Base-by-base conservation (phyloP, 2,888 invertebrate genomes). In the Apamea monoglypha region DNA sequence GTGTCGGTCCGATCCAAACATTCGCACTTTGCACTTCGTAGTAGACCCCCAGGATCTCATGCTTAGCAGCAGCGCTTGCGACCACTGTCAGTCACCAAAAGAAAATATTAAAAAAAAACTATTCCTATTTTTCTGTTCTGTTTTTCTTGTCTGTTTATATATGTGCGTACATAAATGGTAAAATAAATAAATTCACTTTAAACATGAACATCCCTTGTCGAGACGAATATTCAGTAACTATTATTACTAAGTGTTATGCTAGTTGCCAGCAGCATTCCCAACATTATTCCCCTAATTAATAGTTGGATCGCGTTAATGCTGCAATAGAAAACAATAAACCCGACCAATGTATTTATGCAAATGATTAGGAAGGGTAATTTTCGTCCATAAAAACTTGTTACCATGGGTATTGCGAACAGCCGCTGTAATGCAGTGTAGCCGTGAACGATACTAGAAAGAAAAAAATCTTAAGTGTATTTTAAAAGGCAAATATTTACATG, bases 301-400 rank as follows among this genome's bases (percentile, higher is more conserved):
- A 91, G 87, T 29, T 89, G 87, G 1, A 78, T 82, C 40, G 87
- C 83, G 14, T 77, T 88, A 53, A 77, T 83, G 70, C 90, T 90
- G 73, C 80, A 88, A 77, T 89, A 90, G 74, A 91, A 86, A 53
- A 91, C 84, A 36, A 89, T 74, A 77, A 88, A 90, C 18, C 85
- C 87, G 3, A 77, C 74, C 25, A 88, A 69, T 84, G 88, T 63
- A 88, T 85, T 91, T 77, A 87, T 80, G 82, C 84, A 91, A 90
- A 90, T 73, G 88, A 82, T 76, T 91, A 74, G 84, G 78, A 90
- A 90, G 76, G 90, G 88, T 86, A 89, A 80, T 90, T 89, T 92
- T 76, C 90, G 83, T 79, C 90, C 90, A 80, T 76, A 83, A 83
- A 70, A 91, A 79, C 78, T 85, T 87, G 85, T 85, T 81, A 81